phyloP scores from a whole-genome alignment of 2,888 invertebrate genomes.

The Folsomia candida region DNA sequence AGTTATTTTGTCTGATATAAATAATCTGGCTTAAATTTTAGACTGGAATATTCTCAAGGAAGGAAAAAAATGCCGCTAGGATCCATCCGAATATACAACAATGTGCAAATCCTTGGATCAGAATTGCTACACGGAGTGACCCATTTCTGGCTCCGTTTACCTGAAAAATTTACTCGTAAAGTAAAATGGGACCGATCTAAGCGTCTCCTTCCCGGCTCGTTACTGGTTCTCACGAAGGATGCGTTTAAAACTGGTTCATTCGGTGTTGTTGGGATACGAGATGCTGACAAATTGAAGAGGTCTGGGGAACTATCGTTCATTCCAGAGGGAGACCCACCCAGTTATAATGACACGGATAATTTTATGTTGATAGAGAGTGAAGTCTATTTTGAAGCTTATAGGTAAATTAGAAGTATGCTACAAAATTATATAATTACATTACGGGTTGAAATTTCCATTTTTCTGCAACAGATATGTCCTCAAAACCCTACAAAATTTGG shows the following conservation, averaged over 20 bases:
- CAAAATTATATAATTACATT: too few relatives aligned
- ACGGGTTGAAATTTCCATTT: too few relatives aligned
- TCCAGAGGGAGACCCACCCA: background rate
- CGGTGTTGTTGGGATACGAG: background rate
- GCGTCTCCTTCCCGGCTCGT: constrained; percentile 38
- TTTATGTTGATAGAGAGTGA: constrained; percentile 55
- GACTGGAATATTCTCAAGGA: too few relatives aligned
- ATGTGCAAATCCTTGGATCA: background rate
- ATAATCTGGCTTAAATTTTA: too few relatives aligned
- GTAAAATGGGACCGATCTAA: constrained; percentile 22
- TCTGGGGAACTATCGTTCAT: background rate
- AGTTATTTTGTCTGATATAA: too few relatives aligned
- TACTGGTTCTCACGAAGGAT: constrained; percentile 38
- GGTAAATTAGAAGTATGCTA: too few relatives aligned
- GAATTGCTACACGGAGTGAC: background rate
- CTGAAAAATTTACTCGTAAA: background rate
- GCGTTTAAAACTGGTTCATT: constrained; percentile 28
- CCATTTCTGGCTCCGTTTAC: constrained; percentile 3
- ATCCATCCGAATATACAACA: too few relatives aligned
- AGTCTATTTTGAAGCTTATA: constrained; percentile 58
- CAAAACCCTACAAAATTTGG: constrained; percentile 60
- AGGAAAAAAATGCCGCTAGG: too few relatives aligned
- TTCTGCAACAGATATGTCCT: too few relatives aligned
- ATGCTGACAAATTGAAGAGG: background rate
- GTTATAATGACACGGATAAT: constrained; percentile 12